These are phyloP conservation scores for Drosophila parabipectinata DNA, from an alignment of 1,140 invertebrate species.

Conservation along the genomic window DNA sequence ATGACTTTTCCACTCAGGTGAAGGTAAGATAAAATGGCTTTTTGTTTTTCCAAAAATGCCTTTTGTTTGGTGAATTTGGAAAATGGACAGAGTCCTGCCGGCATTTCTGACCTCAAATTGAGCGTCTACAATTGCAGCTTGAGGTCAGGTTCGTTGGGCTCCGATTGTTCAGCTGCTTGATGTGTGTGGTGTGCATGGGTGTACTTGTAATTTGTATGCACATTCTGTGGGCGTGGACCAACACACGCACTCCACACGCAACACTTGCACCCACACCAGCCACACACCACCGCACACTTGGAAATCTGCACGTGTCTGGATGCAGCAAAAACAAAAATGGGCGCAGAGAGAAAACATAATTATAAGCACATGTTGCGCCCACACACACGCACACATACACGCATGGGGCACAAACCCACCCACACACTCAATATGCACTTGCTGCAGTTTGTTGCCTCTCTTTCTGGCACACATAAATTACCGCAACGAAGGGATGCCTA, in stretches of 20 bases:
- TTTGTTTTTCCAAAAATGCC: not conserved
- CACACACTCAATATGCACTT: conserved; percentile 35
- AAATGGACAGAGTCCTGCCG: conserved; percentile 13
- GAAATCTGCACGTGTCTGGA: conserved; percentile 29
- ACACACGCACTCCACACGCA: conserved; percentile 10
- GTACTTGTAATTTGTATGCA: conserved; percentile 65
- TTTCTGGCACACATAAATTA: conserved; percentile 45
- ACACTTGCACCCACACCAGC: not conserved
- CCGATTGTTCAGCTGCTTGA: conserved; percentile 28
- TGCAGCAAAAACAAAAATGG: conserved; percentile 49
- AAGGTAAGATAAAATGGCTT: not conserved
- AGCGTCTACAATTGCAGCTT: conserved; percentile 68
- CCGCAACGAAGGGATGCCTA: conserved; percentile 35
- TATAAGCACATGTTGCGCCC: conserved; percentile 75
- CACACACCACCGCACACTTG: not conserved
- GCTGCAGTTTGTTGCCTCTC: conserved; percentile 32
- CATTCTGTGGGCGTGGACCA: conserved; percentile 29
- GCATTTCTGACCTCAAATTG: conserved; percentile 64
- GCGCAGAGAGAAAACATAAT: conserved; percentile 70
- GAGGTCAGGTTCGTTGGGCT: conserved; percentile 45
- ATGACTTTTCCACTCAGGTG: not conserved
- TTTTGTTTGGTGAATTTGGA: conserved; percentile 9
- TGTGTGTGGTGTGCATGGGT: conserved; percentile 6
- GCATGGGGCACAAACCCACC: not conserved
- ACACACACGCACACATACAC: conserved; percentile 11